Evolutionary conservation across 2,113 vertebrate genomes (phyloP), one percentile per base, ranked within the genome.

Genomic region (Ovibos moschatus): DNA sequence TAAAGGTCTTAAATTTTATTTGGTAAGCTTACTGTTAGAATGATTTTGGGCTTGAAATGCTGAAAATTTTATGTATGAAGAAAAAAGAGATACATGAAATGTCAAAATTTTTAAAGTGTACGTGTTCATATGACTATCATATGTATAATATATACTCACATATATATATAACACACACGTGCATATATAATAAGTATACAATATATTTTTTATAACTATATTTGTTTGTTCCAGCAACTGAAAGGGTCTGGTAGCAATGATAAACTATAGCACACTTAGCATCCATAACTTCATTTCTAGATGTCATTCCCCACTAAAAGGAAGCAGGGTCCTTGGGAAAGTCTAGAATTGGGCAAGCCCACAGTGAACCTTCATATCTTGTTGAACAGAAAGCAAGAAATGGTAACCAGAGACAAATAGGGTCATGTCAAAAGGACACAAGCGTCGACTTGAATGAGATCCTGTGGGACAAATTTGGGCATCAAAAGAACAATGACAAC

Each of bases 341-440:
- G 47, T 53, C 7, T 53, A 87, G 51, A 79, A 96, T 3, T 78
- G 11, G 11, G 8, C 40, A 57, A 62, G 43, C 47, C 36, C 27
- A 53, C 2, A 3, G 43, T 67, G 14, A 96, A 43, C 21, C 67
- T 25, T 4, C n/a, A 55, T 25, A 36, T 15, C 25, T 53, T 60
- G 10, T 51, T 84, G 19, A 50, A 91, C 36, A 94, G 47, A 95
- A 96, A 64, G 14, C 67, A 97, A 87, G 53, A 93, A 53, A 88
- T 50, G 27, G 10, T 76, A 10, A 89, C 23, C 40, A 45, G 64
- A 92, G 64, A 78, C 28, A 84, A 78, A 67, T 0, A 14, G 28
- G 12, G 67, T 36, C 51, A 78, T 1, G 1, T 86, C 55, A 74
- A 86, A 95, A 93, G 23, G 36, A 86, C 67, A 14, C 7, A 50